These are phyloP conservation scores for Elegia similella DNA, from an alignment of 2,888 invertebrate species.

Conservation along the genomic window DNA sequence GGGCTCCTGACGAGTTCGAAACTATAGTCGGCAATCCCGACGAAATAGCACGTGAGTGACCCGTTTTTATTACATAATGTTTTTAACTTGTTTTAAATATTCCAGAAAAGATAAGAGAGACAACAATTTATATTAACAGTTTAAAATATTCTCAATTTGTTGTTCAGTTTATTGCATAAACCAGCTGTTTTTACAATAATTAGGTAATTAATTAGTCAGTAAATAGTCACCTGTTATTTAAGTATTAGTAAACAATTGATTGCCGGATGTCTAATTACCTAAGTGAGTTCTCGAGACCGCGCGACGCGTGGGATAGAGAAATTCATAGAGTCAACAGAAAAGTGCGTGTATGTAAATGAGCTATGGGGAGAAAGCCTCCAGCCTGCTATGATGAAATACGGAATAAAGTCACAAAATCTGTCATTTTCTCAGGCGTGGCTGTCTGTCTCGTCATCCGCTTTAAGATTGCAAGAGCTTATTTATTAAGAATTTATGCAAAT, in stretches of 20 bases:
- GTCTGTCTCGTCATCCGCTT: neutral
- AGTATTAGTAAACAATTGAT: slow-evolving; percentile 27
- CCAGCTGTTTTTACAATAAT: neutral
- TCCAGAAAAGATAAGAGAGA: no score
- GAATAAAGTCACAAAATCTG: slow-evolving; percentile 56
- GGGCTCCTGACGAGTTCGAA: no score
- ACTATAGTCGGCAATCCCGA: no score
- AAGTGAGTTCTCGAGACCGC: slow-evolving; percentile 19
- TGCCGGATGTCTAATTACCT: slow-evolving; percentile 28
- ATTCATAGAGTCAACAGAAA: slow-evolving; percentile 71
- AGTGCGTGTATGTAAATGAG: slow-evolving; percentile 67
- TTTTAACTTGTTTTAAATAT: no score
- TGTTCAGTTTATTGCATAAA: neutral
- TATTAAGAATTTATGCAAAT: slow-evolving; percentile 1
- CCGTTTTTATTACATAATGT: no score
- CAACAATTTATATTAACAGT: no score
- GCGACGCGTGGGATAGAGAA: slow-evolving; percentile 48
- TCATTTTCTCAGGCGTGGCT: slow-evolving; percentile 47
- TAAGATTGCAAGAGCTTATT: neutral
- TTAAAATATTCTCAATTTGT: neutral
- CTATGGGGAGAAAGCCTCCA: slow-evolving; percentile 67
- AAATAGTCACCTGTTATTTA: slow-evolving; percentile 5
- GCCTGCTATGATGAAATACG: slow-evolving; percentile 61
- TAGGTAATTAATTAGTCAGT: slow-evolving; percentile 13
- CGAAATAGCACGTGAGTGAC: no score